Percentiles rank a stretch among this genome's conserved stretches.
These are phyloP conservation scores for Drosophila leontia DNA, from an alignment of 1,140 invertebrate genomes.

Conservation along the genomic window DNA sequence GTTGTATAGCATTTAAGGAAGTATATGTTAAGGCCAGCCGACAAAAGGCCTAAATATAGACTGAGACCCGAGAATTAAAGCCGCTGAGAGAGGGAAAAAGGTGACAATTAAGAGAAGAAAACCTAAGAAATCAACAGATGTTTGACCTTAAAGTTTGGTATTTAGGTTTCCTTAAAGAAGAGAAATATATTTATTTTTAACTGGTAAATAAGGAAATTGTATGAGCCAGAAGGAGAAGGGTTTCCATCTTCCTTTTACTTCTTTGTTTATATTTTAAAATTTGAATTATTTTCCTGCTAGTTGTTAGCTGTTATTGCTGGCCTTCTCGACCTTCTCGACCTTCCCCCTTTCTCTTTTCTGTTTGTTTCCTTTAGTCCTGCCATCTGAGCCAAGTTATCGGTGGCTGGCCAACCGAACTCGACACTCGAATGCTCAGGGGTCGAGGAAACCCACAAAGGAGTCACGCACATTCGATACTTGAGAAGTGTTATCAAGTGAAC, in stretches of 20 bases:
- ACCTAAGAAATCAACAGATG: neutral
- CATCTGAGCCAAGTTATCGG: conserved; percentile 14
- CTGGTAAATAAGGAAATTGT: neutral
- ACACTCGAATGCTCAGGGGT: neutral
- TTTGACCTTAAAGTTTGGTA: neutral
- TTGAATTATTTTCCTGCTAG: conserved; percentile 10
- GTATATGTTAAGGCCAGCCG: conserved; percentile 14
- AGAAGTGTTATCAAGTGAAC: conserved; percentile 75
- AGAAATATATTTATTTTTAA: too few species aligned
- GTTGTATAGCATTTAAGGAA: conserved; percentile 23
- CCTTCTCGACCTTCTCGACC: neutral
- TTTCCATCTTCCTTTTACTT: neutral
- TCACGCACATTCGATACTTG: conserved; percentile 52
- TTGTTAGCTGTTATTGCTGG: conserved; percentile 14
- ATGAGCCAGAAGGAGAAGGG: neutral
- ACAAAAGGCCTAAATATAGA: conserved; percentile 26
- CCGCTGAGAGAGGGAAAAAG: neutral
- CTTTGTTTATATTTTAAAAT: conserved; percentile 34
- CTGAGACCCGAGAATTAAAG: conserved; percentile 4
- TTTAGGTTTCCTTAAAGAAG: neutral
- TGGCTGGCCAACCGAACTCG: neutral
- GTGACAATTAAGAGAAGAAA: neutral
- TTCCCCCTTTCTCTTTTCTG: neutral
- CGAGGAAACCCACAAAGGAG: conserved; percentile 28
- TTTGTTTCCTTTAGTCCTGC: neutral